phyloP scores from a whole-genome alignment of 1,140 invertebrate species.

The Eupristina koningsbergeri region DNA sequence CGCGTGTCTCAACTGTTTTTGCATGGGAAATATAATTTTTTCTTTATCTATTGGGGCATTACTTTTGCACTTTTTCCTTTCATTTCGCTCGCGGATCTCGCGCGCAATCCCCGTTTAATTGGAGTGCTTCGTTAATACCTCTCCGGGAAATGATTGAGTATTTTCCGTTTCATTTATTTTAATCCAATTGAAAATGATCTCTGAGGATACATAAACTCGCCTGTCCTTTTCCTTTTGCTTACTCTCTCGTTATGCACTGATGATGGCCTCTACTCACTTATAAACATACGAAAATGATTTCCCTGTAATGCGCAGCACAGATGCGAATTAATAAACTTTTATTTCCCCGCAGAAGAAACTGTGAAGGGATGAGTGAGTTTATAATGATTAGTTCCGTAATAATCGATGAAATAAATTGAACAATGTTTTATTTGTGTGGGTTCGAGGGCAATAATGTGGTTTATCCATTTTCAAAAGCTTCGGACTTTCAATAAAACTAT shows the following conservation, averaged over 20 bases:
- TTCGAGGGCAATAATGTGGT: not conserved
- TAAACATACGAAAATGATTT: slow-evolving; percentile 24
- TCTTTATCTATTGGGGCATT: not conserved
- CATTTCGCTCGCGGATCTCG: not conserved
- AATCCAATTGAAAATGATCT: slow-evolving; percentile 45
- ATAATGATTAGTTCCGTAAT: not conserved
- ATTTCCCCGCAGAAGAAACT: not conserved
- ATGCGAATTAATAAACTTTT: slow-evolving; percentile 14
- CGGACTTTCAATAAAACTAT: slow-evolving; percentile 12
- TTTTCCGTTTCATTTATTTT: slow-evolving; percentile 50
- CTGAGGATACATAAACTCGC: not conserved
- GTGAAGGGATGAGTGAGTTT: not conserved
- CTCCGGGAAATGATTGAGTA: slow-evolving; percentile 48
- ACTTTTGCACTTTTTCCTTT: not conserved
- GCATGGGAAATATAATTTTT: not conserved
- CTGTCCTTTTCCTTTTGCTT: not conserved
- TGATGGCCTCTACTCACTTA: not conserved
- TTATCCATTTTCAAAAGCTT: too few species aligned
- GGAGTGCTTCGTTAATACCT: slow-evolving; percentile 48
- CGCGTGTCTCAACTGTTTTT: not conserved
- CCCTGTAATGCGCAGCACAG: not conserved
- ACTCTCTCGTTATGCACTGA: slow-evolving; percentile 11
- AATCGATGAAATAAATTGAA: slow-evolving; percentile 24
- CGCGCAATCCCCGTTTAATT: slow-evolving; percentile 42
- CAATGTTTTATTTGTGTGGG: not conserved